Evolutionary conservation across 2,888 invertebrate genomes (phyloP).

Genomic region (Deilephila elpenor): DNA sequence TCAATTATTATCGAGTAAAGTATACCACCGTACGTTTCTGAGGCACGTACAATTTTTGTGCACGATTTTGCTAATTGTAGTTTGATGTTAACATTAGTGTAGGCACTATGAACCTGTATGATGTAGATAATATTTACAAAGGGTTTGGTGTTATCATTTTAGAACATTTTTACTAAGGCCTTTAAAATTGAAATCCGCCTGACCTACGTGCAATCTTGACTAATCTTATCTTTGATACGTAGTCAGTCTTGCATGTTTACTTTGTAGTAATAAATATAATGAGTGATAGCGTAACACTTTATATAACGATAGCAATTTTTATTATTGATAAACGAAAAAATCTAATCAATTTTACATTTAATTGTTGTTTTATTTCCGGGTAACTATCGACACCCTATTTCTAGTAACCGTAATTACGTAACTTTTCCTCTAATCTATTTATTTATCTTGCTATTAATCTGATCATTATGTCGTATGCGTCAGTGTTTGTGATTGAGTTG

Average conservation of each 20-base stretch:
- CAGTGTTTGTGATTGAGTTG: neutral
- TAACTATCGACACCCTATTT: neutral
- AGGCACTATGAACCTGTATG: neutral
- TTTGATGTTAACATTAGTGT: slow-evolving; percentile 11
- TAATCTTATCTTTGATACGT: slow-evolving; percentile 28
- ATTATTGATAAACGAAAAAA: slow-evolving; percentile 7
- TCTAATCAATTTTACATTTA: slow-evolving; percentile 19
- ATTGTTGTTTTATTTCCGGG: slow-evolving; percentile 11
- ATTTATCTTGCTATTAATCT: neutral
- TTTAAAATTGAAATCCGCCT: slow-evolving; percentile 20
- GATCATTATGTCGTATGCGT: neutral
- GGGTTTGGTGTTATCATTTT: slow-evolving; percentile 6
- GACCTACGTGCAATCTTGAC: slow-evolving; percentile 23
- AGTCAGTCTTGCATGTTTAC: slow-evolving; percentile 25
- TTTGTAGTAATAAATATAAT: slow-evolving; percentile 21
- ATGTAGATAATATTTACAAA: neutral
- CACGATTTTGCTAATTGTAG: slow-evolving; percentile 18
- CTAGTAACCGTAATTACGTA: neutral
- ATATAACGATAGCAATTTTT: slow-evolving; percentile 20
- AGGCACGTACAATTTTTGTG: slow-evolving; percentile 22
- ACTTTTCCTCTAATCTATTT: neutral
- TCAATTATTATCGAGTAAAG: slow-evolving; percentile 23
- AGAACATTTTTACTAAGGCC: neutral
- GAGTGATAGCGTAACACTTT: slow-evolving; percentile 24
- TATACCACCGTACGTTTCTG: slow-evolving; percentile 14